Evolutionary conservation across 2,797 vertebrate genomes (phyloP).

Genomic region (Tragelaphus eurycerus): DNA sequence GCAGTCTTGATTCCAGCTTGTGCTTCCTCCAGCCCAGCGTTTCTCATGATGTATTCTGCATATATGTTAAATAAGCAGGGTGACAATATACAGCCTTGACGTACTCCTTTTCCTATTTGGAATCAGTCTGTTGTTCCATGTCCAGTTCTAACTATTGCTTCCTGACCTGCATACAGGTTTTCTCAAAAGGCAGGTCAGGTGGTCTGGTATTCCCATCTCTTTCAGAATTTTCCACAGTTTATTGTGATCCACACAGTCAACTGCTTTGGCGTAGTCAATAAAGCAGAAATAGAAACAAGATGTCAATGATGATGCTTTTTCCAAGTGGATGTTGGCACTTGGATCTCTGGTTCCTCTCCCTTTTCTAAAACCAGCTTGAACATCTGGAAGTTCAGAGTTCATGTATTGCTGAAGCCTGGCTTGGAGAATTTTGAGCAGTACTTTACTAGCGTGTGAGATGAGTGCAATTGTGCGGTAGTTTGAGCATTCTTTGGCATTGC

Average conservation of each 20-base stretch:
- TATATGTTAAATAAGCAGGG: background rate
- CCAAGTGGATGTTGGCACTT: fast-evolving
- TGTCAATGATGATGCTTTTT: background rate
- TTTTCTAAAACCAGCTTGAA: background rate
- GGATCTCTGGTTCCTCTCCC: background rate
- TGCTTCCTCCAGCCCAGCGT: background rate
- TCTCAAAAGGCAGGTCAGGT: background rate
- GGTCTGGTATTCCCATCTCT: background rate
- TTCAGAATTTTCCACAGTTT: background rate
- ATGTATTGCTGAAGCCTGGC: background rate
- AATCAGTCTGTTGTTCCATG: background rate
- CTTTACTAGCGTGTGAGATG: background rate
- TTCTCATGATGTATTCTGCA: background rate
- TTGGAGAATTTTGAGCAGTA: background rate
- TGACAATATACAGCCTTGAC: fast-evolving
- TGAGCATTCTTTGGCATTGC: background rate
- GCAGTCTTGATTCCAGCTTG: background rate
- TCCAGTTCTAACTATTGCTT: background rate
- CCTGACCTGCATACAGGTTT: background rate
- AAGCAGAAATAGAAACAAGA: background rate
- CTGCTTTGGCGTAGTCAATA: background rate
- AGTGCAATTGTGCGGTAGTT: fast-evolving
- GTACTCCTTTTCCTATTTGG: background rate
- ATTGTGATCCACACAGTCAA: background rate
- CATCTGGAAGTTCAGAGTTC: background rate